These are phyloP conservation scores for Furcula furcula DNA, from an alignment of 2,888 invertebrate genomes.

Conservation along the genomic window DNA sequence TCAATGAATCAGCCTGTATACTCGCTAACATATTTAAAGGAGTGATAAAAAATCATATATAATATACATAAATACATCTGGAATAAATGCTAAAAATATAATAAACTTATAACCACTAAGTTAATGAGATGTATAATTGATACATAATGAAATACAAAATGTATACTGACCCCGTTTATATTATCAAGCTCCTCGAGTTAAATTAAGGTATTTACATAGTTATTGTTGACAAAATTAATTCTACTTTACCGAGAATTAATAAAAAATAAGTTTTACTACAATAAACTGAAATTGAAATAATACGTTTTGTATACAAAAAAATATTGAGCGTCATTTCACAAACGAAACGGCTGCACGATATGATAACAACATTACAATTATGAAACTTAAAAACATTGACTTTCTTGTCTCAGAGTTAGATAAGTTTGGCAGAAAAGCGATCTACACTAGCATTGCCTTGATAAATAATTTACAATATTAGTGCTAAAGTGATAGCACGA, in stretches of 20 bases:
- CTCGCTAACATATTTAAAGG: constrained; percentile 21
- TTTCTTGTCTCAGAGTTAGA: constrained; percentile 12
- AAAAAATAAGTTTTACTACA: too few relatives aligned
- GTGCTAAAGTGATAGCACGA: too few relatives aligned
- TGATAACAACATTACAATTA: not conserved
- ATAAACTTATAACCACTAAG: constrained; percentile 37
- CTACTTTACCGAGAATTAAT: too few relatives aligned
- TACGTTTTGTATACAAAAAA: too few relatives aligned
- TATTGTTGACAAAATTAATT: too few relatives aligned
- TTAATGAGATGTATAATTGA: constrained; percentile 36
- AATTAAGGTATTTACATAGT: constrained; percentile 23
- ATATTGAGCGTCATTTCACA: too few relatives aligned
- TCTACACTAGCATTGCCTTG: constrained; percentile 19
- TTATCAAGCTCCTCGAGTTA: constrained; percentile 16
- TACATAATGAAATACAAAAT: constrained; percentile 34
- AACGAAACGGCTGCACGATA: too few relatives aligned
- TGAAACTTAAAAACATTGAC: not conserved
- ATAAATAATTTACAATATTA: constrained; percentile 4
- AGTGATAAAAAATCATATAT: constrained; percentile 39
- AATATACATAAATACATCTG: constrained; percentile 62
- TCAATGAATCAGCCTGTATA: too few relatives aligned
- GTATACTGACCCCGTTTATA: constrained; percentile 32
- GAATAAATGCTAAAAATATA: constrained; percentile 60
- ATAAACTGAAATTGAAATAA: too few relatives aligned
- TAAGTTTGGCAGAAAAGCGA: constrained; percentile 23